A percentile compares a stretch with the other conserved stretches of the same genome.
Conservation (phyloP, 2,797 vertebrate species). For the Sebastes dallii region DNA sequence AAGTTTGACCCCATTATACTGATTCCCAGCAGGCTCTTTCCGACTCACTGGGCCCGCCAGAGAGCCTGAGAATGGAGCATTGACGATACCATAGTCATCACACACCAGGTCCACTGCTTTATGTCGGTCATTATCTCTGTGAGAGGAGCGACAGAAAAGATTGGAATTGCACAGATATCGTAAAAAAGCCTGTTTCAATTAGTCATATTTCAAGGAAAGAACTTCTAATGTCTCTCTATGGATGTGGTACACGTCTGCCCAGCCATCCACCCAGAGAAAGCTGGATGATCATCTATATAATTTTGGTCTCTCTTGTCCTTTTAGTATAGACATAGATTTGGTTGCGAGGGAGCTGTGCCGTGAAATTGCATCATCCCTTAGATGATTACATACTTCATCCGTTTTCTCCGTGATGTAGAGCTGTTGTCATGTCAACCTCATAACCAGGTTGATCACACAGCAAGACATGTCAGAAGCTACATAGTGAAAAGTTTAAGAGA, state of each 20-base stretch:
- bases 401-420: not conserved
- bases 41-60: conserved; percentile 78
- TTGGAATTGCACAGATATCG: not conserved
- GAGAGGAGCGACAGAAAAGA: conserved; percentile 3
- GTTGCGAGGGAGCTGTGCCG: not conserved
- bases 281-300: not conserved
- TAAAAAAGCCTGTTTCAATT: not conserved
- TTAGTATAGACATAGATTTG: not conserved
- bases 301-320: not conserved
- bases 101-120: conserved; percentile 74
- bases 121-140: conserved; percentile 53
- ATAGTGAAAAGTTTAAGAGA: not conserved
- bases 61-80: conserved; percentile 82
- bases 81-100: conserved; percentile 72
- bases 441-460: not conserved
- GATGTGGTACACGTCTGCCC: not conserved
- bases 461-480: not conserved
- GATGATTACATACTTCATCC: not conserved
- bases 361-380: not conserved
- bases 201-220: not conserved
- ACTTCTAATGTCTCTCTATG: not conserved
- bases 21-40: conserved; percentile 69
- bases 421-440: too few species aligned
- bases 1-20: conserved; percentile 84
- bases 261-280: not conserved